Evolutionary conservation across 2,888 invertebrate genomes (phyloP), one percentile per base, ranked within the genome.

Genomic region (Drosophila barbarae): DNA sequence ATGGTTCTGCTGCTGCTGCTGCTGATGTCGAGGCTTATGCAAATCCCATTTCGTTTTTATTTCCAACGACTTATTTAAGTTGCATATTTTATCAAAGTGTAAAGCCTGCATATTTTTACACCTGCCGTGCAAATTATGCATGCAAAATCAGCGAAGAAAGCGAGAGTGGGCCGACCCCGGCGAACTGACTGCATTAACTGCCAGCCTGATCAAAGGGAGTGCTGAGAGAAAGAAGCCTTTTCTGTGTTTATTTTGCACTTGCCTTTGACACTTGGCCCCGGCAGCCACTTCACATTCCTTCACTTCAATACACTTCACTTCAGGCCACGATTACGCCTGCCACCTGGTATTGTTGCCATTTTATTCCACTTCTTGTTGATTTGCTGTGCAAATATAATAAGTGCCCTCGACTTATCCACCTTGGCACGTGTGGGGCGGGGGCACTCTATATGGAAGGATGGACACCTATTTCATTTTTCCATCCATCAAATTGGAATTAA

Each of bases 21-120:
- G 42, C 15, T n/a, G 57, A 10, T 38, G 26, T 26, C 28, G 18
- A 13, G 52, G 64, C 44, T 69, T 55, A 69, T 78, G 79, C 65
- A 84, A 81, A 84, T 76, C 41, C 28, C 36, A 38, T 61, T 41
- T 59, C 15, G 50, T 61, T 51, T 53, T 66, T 39, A 41, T 32
- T 58, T 52, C 54, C 67, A 8, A 32, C 46, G 30, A 23, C 41
- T 70, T 68, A 65, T 73, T 74, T 66, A 54, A 60, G 66, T 47
- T 69, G 74, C 82, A 80, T 80, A 76, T 84, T 76, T 82, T 71
- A 80, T 80, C 79, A 80, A 80, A 80, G 79, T 76, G 69, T 69
- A 53, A 59, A 78, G 58, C 69, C 65, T 82, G 84, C 79, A 84
- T 82, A 80, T 84, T 74, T 84, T 78, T 68, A 67, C 79, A 74